phyloP scores from a whole-genome alignment of 2,113 vertebrate genomes.

The Physeter macrocephalus region DNA sequence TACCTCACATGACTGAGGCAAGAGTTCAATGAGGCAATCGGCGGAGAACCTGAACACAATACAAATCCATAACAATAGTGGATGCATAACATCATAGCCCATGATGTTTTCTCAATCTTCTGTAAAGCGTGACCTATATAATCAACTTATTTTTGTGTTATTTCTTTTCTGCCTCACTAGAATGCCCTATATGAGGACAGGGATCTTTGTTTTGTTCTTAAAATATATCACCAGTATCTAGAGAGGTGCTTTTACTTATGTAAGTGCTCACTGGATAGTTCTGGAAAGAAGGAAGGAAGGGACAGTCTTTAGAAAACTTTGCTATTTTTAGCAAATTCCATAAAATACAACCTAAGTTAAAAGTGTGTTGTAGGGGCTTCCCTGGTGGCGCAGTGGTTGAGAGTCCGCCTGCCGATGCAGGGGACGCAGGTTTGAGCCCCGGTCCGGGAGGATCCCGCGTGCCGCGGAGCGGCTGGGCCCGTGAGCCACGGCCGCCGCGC shows the following conservation, averaged over 20 bases:
- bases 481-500: too few species aligned
- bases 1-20: background rate
- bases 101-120: background rate
- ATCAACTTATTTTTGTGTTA: background rate
- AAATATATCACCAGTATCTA: background rate
- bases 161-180: background rate
- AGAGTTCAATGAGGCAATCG: background rate
- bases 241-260: background rate
- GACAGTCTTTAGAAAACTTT: background rate
- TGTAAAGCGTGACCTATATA: background rate
- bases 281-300: background rate
- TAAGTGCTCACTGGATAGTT: background rate
- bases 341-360: background rate
- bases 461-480: too few species aligned
- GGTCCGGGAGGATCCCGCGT: too few species aligned
- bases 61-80: background rate
- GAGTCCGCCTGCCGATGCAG: too few species aligned
- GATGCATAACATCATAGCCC: background rate
- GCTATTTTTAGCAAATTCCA: background rate
- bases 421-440: too few species aligned
- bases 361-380: background rate
- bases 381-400: too few species aligned
- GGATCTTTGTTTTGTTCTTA: background rate
- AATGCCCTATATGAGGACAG: background rate
- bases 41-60: background rate